phyloP scores from a whole-genome alignment of 2,888 invertebrate species.

The Chaetoderma sp. region DNA sequence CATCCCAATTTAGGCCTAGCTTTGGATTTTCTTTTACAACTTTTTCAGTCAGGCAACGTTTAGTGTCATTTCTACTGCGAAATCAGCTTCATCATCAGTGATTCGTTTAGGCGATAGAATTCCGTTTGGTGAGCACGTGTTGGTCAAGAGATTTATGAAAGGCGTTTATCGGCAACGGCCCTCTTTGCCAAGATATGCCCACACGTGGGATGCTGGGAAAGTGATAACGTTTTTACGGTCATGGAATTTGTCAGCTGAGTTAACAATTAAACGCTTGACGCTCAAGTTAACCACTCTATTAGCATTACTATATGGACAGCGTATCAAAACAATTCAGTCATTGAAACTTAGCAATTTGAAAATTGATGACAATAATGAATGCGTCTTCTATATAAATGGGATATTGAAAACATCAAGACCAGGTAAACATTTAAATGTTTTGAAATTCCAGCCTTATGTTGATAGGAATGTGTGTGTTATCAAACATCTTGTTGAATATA shows the following conservation, averaged over 20 bases:
- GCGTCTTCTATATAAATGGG: not conserved
- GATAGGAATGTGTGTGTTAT: constrained; percentile 1
- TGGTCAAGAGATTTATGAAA: constrained; percentile 3
- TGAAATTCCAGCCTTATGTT: not conserved
- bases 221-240: not conserved
- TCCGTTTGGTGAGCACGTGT: constrained; percentile 1
- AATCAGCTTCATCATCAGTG: not conserved
- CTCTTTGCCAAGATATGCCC: not conserved
- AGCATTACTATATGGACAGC: constrained; percentile 1
- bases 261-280: constrained; percentile 1
- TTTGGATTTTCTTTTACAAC: not conserved
- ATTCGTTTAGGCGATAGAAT: not conserved
- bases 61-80: constrained; percentile 10
- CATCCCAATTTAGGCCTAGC: not conserved
- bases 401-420: not conserved
- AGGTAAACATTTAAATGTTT: not conserved
- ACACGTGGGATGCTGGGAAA: not conserved
- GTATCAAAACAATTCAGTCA: not conserved
- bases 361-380: no score
- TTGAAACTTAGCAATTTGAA: not conserved
- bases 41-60: not conserved
- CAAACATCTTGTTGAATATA: not conserved
- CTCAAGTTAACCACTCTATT: constrained; percentile 3
- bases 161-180: not conserved
- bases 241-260: not conserved